These are phyloP conservation scores for Cantharis rufa DNA, from an alignment of 2,888 invertebrate species.

Conservation along the genomic window DNA sequence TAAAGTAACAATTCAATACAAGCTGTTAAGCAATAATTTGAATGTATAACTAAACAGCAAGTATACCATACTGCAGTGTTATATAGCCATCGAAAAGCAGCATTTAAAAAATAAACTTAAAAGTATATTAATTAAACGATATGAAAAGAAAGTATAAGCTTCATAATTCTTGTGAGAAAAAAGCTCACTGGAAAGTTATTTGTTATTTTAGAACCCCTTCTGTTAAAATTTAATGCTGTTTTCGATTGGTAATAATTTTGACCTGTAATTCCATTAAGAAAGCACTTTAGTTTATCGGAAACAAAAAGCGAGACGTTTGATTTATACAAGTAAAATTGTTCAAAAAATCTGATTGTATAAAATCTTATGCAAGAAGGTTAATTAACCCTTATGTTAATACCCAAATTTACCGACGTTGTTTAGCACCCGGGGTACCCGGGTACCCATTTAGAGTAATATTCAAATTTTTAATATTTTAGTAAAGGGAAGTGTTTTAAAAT, in stretches of 20 bases:
- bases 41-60: background rate
- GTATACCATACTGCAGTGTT: no score
- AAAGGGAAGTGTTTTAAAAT: no score
- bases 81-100: background rate
- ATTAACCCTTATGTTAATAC: no score
- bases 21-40: background rate
- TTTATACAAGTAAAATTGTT: background rate
- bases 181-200: background rate
- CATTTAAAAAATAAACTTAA: background rate
- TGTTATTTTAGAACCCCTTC: background rate
- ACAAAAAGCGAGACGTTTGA: background rate
- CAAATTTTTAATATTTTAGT: no score
- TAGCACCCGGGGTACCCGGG: no score
- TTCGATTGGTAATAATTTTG: background rate
- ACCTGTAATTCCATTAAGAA: background rate
- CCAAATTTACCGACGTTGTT: no score
- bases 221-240: background rate
- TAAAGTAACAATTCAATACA: no score
- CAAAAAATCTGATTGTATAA: background rate
- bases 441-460: no score
- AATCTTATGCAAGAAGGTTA: background rate
- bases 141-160: background rate
- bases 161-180: background rate
- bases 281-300: background rate
- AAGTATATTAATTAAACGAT: background rate